phyloP scores from a whole-genome alignment of 2,113 vertebrate genomes.

The Porphyrio hochstetteri region DNA sequence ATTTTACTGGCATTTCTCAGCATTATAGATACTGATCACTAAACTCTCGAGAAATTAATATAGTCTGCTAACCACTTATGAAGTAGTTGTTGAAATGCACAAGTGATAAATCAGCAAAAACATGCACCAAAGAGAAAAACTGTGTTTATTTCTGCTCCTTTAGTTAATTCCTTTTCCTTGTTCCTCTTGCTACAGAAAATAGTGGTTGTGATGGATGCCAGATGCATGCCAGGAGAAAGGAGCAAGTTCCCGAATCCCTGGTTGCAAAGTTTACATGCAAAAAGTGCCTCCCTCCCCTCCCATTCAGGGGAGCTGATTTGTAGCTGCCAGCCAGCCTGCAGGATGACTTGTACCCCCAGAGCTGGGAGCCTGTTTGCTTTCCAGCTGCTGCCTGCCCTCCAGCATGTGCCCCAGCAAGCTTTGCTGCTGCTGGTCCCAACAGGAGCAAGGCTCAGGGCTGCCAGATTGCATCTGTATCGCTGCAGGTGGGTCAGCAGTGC shows the following conservation, averaged over 20 bases:
- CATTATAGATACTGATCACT: neutral
- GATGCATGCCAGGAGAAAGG: neutral
- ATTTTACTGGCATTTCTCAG: neutral
- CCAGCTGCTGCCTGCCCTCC: conserved; percentile 44
- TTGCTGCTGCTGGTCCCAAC: neutral
- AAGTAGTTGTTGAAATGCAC: neutral
- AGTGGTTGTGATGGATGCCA: neutral
- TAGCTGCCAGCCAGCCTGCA: conserved; percentile 1
- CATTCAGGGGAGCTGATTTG: neutral
- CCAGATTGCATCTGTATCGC: neutral
- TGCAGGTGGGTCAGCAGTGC: neutral
- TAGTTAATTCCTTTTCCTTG: neutral
- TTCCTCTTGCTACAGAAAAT: neutral
- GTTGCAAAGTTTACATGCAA: neutral
- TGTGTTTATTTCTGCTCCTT: neutral
- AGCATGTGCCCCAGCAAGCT: conserved; percentile 21
- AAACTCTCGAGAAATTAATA: neutral
- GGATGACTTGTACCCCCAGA: neutral
- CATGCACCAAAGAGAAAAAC: neutral
- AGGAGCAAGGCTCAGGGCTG: neutral
- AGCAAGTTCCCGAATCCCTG: neutral
- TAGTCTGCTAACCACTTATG: neutral
- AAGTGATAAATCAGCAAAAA: neutral
- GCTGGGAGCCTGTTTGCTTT: conserved; percentile 15
- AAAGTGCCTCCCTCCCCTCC: neutral